Conservation (phyloP, 2,888 invertebrate genomes). For the Caenorhabditis sp. region DNA sequence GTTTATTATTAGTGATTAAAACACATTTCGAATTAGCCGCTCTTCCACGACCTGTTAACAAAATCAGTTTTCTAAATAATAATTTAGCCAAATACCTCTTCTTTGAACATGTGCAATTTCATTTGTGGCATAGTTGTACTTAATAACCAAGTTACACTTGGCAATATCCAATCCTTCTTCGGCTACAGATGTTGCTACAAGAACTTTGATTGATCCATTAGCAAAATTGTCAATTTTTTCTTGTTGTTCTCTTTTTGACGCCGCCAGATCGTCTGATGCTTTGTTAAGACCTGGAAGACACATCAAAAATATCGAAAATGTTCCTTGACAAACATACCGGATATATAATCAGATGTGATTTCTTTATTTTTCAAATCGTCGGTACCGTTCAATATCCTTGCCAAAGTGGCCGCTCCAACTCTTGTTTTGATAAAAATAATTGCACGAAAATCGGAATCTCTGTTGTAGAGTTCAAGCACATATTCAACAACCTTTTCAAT, state of each 20-base stretch:
- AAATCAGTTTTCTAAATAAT: too few species aligned
- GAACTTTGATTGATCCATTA: conserved; percentile 31
- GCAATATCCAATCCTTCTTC: conserved; percentile 60
- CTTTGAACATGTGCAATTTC: conserved; percentile 61
- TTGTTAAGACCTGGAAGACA: conserved; percentile 21
- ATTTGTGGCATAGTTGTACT: conserved; percentile 57
- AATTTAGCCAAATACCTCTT: too few species aligned
- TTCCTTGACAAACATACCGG: conserved; percentile 10
- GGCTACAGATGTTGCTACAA: conserved; percentile 56
- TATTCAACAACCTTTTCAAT: conserved; percentile 12
- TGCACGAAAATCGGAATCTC: conserved; percentile 34
- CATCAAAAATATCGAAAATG: neutral
- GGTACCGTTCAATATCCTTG: conserved; percentile 25
- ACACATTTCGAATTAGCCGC: conserved; percentile 37
- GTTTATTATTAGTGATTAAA: conserved; percentile 34
- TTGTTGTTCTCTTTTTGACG: conserved; percentile 23
- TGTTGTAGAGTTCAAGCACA: conserved; percentile 7
- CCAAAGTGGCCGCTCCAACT: conserved; percentile 32
- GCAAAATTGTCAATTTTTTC: conserved; percentile 19
- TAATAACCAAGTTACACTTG: conserved; percentile 57
- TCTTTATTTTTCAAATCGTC: conserved; percentile 6
- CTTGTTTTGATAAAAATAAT: conserved; percentile 53
- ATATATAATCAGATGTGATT: conserved; percentile 26
- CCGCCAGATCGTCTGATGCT: conserved; percentile 15
- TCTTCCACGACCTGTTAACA: conserved; percentile 47